phyloP scores from a whole-genome alignment of 2,113 vertebrate genomes.

The Halcyon malimbica region DNA sequence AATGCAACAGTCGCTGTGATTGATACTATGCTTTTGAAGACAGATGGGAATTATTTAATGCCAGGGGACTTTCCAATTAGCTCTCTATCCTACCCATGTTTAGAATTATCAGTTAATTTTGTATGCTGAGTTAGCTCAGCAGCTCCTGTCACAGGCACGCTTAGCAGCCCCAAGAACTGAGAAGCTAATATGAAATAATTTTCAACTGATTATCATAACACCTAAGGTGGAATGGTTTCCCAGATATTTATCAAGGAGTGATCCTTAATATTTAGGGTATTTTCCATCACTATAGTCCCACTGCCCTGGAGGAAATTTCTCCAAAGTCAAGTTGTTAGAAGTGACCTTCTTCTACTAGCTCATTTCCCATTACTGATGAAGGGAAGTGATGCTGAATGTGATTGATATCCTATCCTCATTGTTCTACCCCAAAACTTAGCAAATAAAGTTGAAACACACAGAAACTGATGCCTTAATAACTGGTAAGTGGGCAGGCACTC shows the following conservation, averaged over 20 bases:
- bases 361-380: background rate
- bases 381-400: background rate
- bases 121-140: background rate
- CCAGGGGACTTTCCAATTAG: constrained; percentile 29
- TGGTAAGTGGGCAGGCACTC: background rate
- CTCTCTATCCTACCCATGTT: background rate
- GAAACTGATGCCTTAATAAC: background rate
- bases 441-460: background rate
- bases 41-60: constrained; percentile 53
- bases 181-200: background rate
- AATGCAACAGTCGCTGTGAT: background rate
- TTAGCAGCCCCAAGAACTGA: background rate
- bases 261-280: background rate
- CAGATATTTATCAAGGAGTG: background rate
- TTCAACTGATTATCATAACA: background rate
- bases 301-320: background rate
- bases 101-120: constrained; percentile 32
- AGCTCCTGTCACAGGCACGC: background rate
- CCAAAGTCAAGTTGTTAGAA: background rate
- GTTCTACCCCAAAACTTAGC: background rate
- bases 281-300: background rate
- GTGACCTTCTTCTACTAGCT: background rate
- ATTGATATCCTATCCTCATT: background rate
- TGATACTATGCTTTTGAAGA: constrained; percentile 39
- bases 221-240: background rate